Percentiles rank a stretch among this genome's conserved stretches.
Evolutionary conservation across 2,797 vertebrate species (phyloP).

Genomic region (Melopsittacus undulatus): DNA sequence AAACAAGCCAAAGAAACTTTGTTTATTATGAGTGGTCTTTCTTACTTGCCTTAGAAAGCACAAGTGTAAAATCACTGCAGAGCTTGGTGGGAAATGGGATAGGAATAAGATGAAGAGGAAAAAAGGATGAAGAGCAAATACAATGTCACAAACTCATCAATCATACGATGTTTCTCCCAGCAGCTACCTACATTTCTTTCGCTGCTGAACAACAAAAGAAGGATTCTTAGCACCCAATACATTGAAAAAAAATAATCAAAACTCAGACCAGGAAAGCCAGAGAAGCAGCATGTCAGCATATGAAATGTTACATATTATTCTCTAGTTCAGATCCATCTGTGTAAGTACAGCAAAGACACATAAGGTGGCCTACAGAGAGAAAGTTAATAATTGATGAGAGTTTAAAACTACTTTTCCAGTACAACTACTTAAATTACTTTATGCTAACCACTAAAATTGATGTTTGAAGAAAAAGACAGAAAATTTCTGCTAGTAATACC

Average conservation of each 20-base stretch:
- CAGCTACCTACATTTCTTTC: not conserved
- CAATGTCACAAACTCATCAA: not conserved
- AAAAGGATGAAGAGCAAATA: not conserved
- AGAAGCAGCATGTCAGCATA: not conserved
- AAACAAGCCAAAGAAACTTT: not conserved
- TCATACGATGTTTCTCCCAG: not conserved
- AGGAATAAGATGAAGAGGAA: not conserved
- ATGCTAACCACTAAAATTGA: conserved; percentile 15
- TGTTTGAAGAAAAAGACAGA: not conserved
- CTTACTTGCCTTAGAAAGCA: not conserved
- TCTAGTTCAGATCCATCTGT: not conserved
- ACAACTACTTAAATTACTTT: conserved; percentile 10
- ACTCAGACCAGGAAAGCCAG: not conserved
- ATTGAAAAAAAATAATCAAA: not conserved
- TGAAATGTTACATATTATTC: not conserved
- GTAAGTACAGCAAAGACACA: not conserved
- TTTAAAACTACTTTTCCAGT: not conserved
- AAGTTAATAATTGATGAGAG: conserved; percentile 31
- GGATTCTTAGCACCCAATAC: not conserved
- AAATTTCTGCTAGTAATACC: not conserved
- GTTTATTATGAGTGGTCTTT: not conserved
- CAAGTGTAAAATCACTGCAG: not conserved
- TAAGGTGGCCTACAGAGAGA: not conserved
- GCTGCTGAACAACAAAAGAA: not conserved
- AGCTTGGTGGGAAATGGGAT: not conserved